Base-by-base conservation (phyloP, 2,797 vertebrate genomes). In the Crocidura indochinensis region DNA sequence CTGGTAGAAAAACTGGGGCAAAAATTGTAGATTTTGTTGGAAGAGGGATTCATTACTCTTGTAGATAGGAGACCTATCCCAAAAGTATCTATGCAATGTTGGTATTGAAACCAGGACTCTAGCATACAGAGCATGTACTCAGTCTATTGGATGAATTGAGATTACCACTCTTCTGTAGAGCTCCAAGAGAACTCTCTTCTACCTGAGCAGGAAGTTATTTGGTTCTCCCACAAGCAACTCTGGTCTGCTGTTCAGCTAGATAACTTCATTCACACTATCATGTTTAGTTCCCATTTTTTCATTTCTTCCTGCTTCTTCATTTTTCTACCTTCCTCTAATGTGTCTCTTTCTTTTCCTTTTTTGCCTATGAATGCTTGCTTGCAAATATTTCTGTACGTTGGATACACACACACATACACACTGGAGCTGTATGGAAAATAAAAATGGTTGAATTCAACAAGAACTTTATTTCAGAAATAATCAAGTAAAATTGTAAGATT, bases 391-490 rank as follows among this genome's bases (percentile, higher is more conserved):
- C 15, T 44, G 14, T 44, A 2, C 10, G 7, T 60, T 38, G 38
- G 2, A 74, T 46, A 38, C 27, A 83, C 22, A 29, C 9, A 29
- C 46, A 72, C 7, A 44, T 19, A 67, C 26, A 22, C 26, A 77
- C 1, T 10, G 20, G 80, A 56, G 46, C n/a, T 76, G 17, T 24
- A n/a, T 4, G 56, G 14, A 91, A 77, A 87, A 68, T 38, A 29
- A 56, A 75, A 91, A 68, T 62, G 47, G 56, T 20, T 51, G 0
- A 86, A 73, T 80, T 88, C 49, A 90, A n/a, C 44, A 26, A 78
- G 71, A 86, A 47, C 14, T 51, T 60, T 38, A 78, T 81, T 87
- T 78, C 77, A 78, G 44, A 20, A 76, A 38, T 60, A 84, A 75
- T 2, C 27, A 8, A 20, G 49, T 47, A 2, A 26, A 76, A 24